Percentiles rank a stretch among this genome's conserved stretches.
phyloP scores from a whole-genome alignment of 2,113 vertebrate species.

The Hippocampus mohnikei region DNA sequence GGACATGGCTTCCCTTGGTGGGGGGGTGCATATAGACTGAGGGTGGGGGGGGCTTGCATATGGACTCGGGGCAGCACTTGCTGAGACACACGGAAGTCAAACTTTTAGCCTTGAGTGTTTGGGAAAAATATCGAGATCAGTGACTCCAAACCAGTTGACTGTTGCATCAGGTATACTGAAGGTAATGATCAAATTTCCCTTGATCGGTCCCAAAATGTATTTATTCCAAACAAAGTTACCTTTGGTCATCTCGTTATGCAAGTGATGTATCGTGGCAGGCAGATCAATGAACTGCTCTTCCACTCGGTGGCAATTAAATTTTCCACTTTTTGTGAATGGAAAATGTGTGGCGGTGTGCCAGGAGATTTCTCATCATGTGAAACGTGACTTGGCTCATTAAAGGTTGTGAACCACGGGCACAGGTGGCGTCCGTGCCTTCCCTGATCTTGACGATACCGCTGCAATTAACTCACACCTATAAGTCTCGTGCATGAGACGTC shows the following conservation, averaged over 20 bases:
- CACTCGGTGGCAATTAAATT: too few species aligned
- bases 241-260: too few species aligned
- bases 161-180: background rate
- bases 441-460: constrained; percentile 8
- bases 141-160: background rate
- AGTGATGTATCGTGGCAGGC: too few species aligned
- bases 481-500: background rate
- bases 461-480: background rate
- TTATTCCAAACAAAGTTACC: too few species aligned
- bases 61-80: constrained; percentile 34
- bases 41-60: background rate
- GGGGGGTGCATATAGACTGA: background rate
- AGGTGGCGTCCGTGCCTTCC: constrained; percentile 17
- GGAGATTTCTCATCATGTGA: too few species aligned
- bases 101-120: background rate
- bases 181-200: background rate
- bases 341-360: too few species aligned
- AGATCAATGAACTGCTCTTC: too few species aligned
- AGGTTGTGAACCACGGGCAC: background rate
- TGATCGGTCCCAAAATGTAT: background rate
- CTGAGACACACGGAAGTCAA: constrained; percentile 23
- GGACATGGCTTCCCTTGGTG: constrained; percentile 64
- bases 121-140: background rate
- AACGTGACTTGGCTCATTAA: background rate
- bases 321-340: background rate